Percentiles rank a stretch among this genome's conserved stretches.
phyloP scores from a whole-genome alignment of 2,888 invertebrate genomes.

The Melitaea athalia region DNA sequence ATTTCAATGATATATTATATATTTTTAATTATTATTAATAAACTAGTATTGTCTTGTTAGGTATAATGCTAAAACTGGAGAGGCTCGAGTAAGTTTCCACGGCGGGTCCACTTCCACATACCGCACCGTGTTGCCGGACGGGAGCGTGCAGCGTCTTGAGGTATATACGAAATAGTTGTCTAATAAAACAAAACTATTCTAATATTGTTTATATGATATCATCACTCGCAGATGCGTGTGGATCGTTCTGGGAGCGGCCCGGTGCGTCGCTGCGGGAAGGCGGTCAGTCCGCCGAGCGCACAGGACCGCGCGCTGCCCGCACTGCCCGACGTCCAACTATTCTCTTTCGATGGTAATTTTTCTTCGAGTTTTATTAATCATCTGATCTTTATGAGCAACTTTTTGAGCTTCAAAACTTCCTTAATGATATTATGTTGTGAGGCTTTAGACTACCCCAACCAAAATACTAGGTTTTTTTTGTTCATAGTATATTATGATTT shows the following conservation, averaged over 20 bases:
- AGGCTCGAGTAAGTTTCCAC: conserved; percentile 60
- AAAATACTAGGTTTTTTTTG: too few species aligned
- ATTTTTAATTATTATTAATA: background rate
- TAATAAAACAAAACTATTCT: too few species aligned
- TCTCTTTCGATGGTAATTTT: conserved; percentile 61
- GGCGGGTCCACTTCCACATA: conserved; percentile 59
- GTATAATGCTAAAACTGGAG: conserved; percentile 63
- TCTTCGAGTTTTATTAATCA: too few species aligned
- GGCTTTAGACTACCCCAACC: too few species aligned
- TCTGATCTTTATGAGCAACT: too few species aligned
- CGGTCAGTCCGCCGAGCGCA: conserved; percentile 42
- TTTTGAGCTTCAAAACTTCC: too few species aligned
- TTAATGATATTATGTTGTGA: too few species aligned
- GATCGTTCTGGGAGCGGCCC: conserved; percentile 55
- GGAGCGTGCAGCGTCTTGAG: conserved; percentile 52
- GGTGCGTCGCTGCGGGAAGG: conserved; percentile 53
- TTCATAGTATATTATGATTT: too few species aligned
- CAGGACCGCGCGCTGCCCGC: conserved; percentile 56
- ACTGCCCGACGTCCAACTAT: conserved; percentile 58
- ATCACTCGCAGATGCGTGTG: conserved; percentile 47
- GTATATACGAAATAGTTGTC: conserved; percentile 42
- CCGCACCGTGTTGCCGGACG: conserved; percentile 50
- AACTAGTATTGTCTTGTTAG: conserved; percentile 44
- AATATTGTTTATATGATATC: too few species aligned
- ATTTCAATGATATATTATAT: too few species aligned